phyloP scores from a whole-genome alignment of 1,140 invertebrate genomes.

The Trachymyrmex cornetzi region DNA sequence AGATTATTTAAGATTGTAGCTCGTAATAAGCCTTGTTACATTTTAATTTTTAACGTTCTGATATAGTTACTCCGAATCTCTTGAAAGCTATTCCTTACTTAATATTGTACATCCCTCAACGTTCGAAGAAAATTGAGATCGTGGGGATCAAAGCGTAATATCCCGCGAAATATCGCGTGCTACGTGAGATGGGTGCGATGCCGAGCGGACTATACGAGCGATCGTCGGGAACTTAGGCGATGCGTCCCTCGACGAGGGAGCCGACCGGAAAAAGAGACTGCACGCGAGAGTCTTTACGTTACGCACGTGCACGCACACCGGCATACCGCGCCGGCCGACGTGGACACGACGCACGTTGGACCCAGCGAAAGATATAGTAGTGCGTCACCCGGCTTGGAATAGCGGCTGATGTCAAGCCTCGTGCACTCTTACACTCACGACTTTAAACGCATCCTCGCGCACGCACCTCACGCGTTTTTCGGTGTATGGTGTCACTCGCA shows the following conservation, averaged over 20 bases:
- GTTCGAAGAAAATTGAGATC: background rate
- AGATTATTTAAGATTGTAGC: too few relatives aligned
- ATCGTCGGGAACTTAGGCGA: background rate
- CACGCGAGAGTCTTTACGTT: constrained; percentile 54
- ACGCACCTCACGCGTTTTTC: constrained; percentile 11
- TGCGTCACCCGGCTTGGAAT: constrained; percentile 85
- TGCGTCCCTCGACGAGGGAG: background rate
- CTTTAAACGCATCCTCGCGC: constrained; percentile 7
- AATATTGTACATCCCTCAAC: background rate
- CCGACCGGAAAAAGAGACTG: constrained; percentile 59
- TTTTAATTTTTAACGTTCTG: too few relatives aligned
- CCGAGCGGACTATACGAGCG: background rate
- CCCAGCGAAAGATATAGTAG: constrained; percentile 72
- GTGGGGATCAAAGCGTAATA: background rate
- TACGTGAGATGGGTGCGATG: background rate
- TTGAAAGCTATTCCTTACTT: background rate
- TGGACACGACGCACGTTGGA: constrained; percentile 55
- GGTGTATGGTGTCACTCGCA: background rate
- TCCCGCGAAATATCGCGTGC: constrained; percentile 23
- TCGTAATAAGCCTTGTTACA: too few relatives aligned
- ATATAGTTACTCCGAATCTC: background rate
- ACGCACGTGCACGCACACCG: constrained; percentile 46
- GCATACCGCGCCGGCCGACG: background rate
- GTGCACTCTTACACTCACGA: constrained; percentile 47
- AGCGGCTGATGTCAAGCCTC: constrained; percentile 85